Percentiles rank a stretch among this genome's conserved stretches.
phyloP scores from a whole-genome alignment of 2,113 vertebrate species.

The Campylorhamphus procurvoides region DNA sequence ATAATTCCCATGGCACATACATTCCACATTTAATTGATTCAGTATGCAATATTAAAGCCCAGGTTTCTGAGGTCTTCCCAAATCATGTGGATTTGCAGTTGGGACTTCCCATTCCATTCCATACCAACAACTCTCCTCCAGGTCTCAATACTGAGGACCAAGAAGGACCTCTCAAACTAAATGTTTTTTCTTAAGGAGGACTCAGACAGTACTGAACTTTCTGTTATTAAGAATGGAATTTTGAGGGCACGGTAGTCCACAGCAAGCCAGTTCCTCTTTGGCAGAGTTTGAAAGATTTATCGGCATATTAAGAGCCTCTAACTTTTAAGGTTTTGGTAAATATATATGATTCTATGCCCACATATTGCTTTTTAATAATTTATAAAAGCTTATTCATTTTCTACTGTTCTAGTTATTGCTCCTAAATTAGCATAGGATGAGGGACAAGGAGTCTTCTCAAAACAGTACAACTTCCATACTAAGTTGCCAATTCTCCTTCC shows the following conservation, averaged over 20 bases:
- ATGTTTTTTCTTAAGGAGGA: too few species aligned
- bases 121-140: not conserved
- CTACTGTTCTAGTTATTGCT: conserved; percentile 7
- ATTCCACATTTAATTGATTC: not conserved
- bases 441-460: not conserved
- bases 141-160: not conserved
- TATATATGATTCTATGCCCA: not conserved
- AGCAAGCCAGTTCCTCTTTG: not conserved
- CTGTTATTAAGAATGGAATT: not conserved
- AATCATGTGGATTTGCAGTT: not conserved
- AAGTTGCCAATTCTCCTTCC: not conserved
- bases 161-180: not conserved
- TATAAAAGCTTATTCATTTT: conserved; percentile 18
- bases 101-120: not conserved
- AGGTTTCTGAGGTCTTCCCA: not conserved
- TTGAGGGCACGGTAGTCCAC: not conserved
- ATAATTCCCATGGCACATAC: not conserved
- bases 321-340: not conserved
- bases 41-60: not conserved
- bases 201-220: not conserved
- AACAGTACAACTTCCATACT: not conserved
- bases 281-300: not conserved
- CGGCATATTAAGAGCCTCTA: not conserved
- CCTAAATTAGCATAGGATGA: conserved; percentile 32
- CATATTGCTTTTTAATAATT: not conserved